Evolutionary conservation across 30 jellyfish, hydroid and myxozoan genomes (phyloP), one percentile per base, ranked within the genome.

Genomic region (Aurelia aurita): DNA sequence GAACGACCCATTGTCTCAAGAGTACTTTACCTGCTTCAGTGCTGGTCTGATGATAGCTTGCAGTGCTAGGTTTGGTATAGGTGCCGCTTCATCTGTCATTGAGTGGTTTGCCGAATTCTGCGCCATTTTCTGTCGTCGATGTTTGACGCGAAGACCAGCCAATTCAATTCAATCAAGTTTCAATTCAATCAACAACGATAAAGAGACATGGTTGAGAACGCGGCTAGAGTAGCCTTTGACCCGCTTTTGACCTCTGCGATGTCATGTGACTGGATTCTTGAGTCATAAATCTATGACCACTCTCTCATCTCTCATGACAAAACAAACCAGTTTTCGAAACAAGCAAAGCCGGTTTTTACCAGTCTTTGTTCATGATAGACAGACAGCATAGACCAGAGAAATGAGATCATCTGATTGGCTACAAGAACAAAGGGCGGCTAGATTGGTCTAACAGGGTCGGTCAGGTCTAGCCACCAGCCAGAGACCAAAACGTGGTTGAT

Each of bases 1-100:
- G 15, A 39, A 6, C 16, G 13, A 79, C 95, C 31, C 12, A 55
- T 55, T n/a, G 67, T 3, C 29, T 55, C 29, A 8, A 19, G 11
- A 22, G 14, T 55, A 55, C 45, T 13, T 76, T 80, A 94, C 99
- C 96, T 88, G 96, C 49, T 80, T 81, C 68, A 94, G 58, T 4
- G 99, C 99, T 21, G 99, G 99, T 53, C 97, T 58, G 6, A 87
- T 87, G 53, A 94, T 94, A 26, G 99, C 91, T 60, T 84, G 99
- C 39, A 94, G 76, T n/a, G 99, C 99, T 6, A 94, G 86, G 58
- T 94, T 94, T 21, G 97, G 99, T 14, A 94, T 97, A 12, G 97
- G 96, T 20, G 85, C 89, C 20, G 92, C 82, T 65, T 94, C 97
- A 22, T 89, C 97, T 20, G 93, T 63, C 90, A 89, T 61, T 0